Evolutionary conservation across 2,888 invertebrate species (phyloP).

Genomic region (Coecobrya sp.): DNA sequence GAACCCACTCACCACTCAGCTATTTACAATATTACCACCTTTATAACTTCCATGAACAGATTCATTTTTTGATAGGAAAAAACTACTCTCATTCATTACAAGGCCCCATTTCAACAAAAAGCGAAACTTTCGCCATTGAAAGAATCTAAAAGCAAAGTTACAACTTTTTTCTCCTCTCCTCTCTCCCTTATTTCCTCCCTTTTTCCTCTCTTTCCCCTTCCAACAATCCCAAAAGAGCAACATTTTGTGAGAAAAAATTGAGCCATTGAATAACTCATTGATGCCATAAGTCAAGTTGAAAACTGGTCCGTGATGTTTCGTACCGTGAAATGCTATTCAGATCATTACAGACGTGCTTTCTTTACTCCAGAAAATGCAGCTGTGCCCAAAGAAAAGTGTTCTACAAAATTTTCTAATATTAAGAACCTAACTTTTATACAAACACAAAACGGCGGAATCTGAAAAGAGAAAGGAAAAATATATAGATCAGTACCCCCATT

Average conservation of each 20-base stretch:
- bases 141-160: constrained; percentile 76
- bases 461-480: not conserved
- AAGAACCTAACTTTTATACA: constrained; percentile 5
- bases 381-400: not conserved
- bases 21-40: constrained; percentile 35
- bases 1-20: not conserved
- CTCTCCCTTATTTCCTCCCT: not conserved
- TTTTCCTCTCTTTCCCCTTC: constrained; percentile 11
- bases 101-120: constrained; percentile 68
- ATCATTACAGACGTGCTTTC: not conserved
- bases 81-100: constrained; percentile 77
- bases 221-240: constrained; percentile 67
- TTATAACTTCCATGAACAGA: constrained; percentile 27
- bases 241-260: constrained; percentile 70
- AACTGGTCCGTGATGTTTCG: constrained; percentile 42
- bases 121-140: constrained; percentile 69
- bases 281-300: constrained; percentile 70
- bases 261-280: constrained; percentile 74
- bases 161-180: constrained; percentile 49
- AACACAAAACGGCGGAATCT: not conserved
- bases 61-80: constrained; percentile 70
- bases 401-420: not conserved
- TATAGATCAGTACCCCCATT: too few relatives aligned
- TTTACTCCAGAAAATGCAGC: constrained; percentile 2
- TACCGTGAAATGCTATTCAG: constrained; percentile 38